A percentile compares a stretch with the other conserved stretches of the same genome.
Evolutionary conservation across 2,113 vertebrate species (phyloP).

Genomic region (Arothron firmamentum): DNA sequence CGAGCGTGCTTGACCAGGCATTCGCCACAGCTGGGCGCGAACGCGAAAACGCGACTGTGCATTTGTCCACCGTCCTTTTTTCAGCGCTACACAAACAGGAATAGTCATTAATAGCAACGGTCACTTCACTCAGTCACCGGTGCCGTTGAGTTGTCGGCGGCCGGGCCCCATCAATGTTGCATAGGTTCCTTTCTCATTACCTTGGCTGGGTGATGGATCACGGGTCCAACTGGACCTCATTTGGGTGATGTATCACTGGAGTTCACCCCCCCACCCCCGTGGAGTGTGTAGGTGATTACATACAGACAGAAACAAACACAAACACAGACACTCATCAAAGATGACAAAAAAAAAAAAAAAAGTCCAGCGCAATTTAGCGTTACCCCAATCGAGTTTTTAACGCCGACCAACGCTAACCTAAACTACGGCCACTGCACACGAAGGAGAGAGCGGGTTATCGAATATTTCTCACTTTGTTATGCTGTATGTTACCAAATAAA

Average conservation of each 20-base stretch:
- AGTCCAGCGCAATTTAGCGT: constrained; percentile 20
- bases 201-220: constrained; percentile 67
- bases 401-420: no score
- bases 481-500: background rate
- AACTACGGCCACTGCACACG: no score
- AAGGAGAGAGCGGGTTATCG: background rate
- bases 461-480: background rate
- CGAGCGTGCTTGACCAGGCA: constrained; percentile 13
- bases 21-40: background rate
- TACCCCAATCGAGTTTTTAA: no score
- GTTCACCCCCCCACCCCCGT: constrained; percentile 31
- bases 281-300: constrained; percentile 71
- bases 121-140: constrained; percentile 49
- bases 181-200: constrained; percentile 72
- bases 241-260: constrained; percentile 69
- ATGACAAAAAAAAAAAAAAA: constrained; percentile 48
- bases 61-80: background rate
- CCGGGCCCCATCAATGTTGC: constrained; percentile 67
- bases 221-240: constrained; percentile 66
- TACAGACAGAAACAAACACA: constrained; percentile 66
- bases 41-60: background rate
- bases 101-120: constrained; percentile 30
- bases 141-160: constrained; percentile 36
- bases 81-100: background rate
- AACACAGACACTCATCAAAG: constrained; percentile 38